A percentile compares a stretch with the other conserved stretches of the same genome.
Evolutionary conservation across 2,797 vertebrate species (phyloP).

Genomic region (Psittacula derbiana): DNA sequence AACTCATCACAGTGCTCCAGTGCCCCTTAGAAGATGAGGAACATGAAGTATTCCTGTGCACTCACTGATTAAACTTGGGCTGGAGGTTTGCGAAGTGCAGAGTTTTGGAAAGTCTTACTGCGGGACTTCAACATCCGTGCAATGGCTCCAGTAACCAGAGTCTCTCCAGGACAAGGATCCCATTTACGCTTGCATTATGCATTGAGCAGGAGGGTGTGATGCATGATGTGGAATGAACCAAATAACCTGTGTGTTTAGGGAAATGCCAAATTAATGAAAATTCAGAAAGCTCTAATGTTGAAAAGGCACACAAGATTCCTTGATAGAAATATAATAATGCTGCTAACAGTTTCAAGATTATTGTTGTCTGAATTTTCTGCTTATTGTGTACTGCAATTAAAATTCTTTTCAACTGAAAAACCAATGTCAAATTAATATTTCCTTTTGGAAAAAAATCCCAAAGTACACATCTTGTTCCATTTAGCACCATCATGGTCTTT

Average conservation of each 20-base stretch:
- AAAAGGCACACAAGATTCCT: conserved; percentile 38
- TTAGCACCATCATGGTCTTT: conserved; percentile 65
- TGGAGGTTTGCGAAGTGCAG: conserved; percentile 77
- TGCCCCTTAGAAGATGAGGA: conserved; percentile 68
- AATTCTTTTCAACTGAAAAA: conserved; percentile 53
- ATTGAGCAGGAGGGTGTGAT: conserved; percentile 67
- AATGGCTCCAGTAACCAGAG: conserved; percentile 71
- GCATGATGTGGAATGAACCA: conserved; percentile 75
- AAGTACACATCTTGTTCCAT: conserved; percentile 64
- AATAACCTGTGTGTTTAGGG: conserved; percentile 65
- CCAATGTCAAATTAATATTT: conserved; percentile 61
- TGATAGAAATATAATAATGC: conserved; percentile 56
- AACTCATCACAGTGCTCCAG: conserved; percentile 44
- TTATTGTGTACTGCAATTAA: conserved; percentile 66
- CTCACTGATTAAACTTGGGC: conserved; percentile 61
- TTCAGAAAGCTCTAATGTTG: conserved; percentile 68
- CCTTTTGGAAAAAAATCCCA: conserved; percentile 37
- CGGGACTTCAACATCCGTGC: conserved; percentile 58
- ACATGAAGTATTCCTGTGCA: conserved; percentile 41
- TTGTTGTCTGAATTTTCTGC: conserved; percentile 69
- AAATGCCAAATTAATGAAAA: conserved; percentile 70
- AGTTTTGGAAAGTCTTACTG: conserved; percentile 62
- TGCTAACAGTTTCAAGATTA: conserved; percentile 65
- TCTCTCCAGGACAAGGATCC: conserved; percentile 67
- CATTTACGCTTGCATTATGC: conserved; percentile 71